Base-by-base conservation (phyloP, 1,140 invertebrate genomes). In the Trigoniulus corallinus region DNA sequence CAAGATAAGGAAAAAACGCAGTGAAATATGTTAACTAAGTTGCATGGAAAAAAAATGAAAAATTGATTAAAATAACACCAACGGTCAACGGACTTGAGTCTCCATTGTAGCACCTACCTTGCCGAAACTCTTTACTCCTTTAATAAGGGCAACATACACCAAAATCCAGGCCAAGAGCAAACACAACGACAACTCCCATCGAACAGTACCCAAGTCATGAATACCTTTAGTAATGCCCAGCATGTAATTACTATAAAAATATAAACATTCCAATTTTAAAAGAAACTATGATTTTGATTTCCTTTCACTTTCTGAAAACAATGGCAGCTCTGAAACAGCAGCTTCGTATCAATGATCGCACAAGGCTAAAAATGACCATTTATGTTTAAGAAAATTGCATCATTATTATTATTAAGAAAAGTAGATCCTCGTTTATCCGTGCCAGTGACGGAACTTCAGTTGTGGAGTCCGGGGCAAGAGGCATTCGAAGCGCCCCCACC, bases 1-100 rank as follows among this genome's bases (percentile, higher is more conserved):
- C 84, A 20, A 88, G 74, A 62, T 88, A 89, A 0, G 86, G 86
- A 59, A 87, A 87, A 0, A 86, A 72, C 4, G 85, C 82, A 7
- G 84, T 88, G 56, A 88, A 85, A 60, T 87, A 88, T 2, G 86
- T 83, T 43, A 85, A 76, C 72, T 76, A 57, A 41, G 57, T n/a
- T n/a, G n/a, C n/a, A n/a, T n/a, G 53, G 67, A 63, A 7, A 51
- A 54, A 52, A 43, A 24, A 48, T 24, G 7, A 49, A 54, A 54
- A 48, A 50, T 26, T 54, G 3, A 10, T 13, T 22, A 50, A 47
- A 13, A n/a, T 21, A 27, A 12, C 10, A 39, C 10, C n/a, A 39
- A n/a, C 34, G 34, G 26, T 7, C 4, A 43, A n/a, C 23, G 4
- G 26, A 27, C 13, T 43, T 27, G 44, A 51, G 26, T 42, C 1